Percentiles rank a stretch among this genome's conserved stretches.
Evolutionary conservation across 2,113 vertebrate species (phyloP).

Genomic region (Bostrychus sinensis): DNA sequence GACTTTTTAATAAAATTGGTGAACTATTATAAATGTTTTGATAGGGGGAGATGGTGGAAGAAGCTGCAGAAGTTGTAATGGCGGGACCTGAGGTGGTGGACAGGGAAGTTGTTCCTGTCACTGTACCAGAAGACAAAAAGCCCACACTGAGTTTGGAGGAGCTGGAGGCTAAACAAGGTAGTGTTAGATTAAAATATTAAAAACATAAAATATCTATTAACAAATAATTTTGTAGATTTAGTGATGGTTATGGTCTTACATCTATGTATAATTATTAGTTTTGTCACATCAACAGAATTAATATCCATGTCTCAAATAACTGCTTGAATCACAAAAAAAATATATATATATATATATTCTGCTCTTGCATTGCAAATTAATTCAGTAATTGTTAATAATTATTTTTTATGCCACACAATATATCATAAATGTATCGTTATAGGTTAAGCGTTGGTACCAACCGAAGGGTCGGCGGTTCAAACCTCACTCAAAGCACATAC

Average conservation of each 20-base stretch:
- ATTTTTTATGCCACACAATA: no score
- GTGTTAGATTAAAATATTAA: neutral
- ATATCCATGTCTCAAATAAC: no score
- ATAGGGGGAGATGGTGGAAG: conserved; percentile 68
- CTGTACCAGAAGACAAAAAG: conserved; percentile 86
- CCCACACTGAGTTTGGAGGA: conserved; percentile 91
- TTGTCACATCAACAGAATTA: no score
- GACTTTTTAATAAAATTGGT: neutral
- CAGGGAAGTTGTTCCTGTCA: conserved; percentile 65
- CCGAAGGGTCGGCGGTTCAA: no score
- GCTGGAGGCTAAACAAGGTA: conserved; percentile 97
- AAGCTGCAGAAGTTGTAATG: conserved; percentile 70
- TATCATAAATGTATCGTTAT: no score
- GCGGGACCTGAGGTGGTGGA: conserved; percentile 58
- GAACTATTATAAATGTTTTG: neutral
- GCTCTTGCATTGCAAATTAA: no score
- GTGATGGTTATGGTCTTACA: neutral
- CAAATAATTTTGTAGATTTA: neutral
- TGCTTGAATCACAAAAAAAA: no score
- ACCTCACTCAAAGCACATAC: no score
- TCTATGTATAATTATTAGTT: no score
- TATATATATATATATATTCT: no score
- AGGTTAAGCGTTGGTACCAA: no score
- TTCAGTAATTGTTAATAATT: no score
- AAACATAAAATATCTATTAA: neutral